phyloP scores from a whole-genome alignment of 1,140 invertebrate genomes.

The Asbolus verrucosus region DNA sequence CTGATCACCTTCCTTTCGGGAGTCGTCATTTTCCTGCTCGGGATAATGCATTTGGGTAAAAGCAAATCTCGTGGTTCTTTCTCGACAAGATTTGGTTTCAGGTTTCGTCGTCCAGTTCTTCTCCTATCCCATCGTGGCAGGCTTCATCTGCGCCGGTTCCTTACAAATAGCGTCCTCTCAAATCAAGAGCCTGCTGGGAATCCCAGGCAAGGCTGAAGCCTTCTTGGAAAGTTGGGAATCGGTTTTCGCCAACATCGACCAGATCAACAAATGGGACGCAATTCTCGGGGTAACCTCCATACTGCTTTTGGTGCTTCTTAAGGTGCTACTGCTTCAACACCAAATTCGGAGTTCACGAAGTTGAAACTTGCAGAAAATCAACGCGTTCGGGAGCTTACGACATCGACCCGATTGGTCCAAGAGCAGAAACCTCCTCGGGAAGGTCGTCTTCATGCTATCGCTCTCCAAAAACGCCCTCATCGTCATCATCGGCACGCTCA shows the following conservation, averaged over 20 bases:
- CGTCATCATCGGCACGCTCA: slow-evolving; percentile 76
- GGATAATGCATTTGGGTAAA: slow-evolving; percentile 78
- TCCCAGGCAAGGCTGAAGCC: slow-evolving; percentile 73
- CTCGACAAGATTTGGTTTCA: too few species aligned
- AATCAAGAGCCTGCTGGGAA: slow-evolving; percentile 83
- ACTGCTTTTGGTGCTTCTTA: slow-evolving; percentile 40
- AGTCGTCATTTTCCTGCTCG: slow-evolving; percentile 80
- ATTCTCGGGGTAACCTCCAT: slow-evolving; percentile 43
- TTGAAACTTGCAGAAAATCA: slow-evolving; percentile 44
- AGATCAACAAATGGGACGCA: slow-evolving; percentile 45
- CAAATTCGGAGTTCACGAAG: slow-evolving; percentile 66
- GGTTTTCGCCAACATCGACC: slow-evolving; percentile 62
- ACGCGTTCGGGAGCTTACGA: slow-evolving; percentile 27
- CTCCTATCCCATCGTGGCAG: slow-evolving; percentile 88
- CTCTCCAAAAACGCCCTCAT: slow-evolving; percentile 82
- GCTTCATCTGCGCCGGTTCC: slow-evolving; percentile 92
- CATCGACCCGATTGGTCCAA: slow-evolving; percentile 38
- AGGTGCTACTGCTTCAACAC: slow-evolving; percentile 3
- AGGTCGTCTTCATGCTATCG: slow-evolving; percentile 75
- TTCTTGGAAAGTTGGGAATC: slow-evolving; percentile 70
- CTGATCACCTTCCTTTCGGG: slow-evolving; percentile 82
- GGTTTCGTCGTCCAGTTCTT: slow-evolving; percentile 95
- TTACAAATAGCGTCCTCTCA: slow-evolving; percentile 91
- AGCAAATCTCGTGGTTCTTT: too few species aligned
- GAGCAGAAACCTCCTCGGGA: slow-evolving; percentile 39